Conservation (phyloP, 2,113 vertebrate species). For the Ascaphus truei region DNA sequence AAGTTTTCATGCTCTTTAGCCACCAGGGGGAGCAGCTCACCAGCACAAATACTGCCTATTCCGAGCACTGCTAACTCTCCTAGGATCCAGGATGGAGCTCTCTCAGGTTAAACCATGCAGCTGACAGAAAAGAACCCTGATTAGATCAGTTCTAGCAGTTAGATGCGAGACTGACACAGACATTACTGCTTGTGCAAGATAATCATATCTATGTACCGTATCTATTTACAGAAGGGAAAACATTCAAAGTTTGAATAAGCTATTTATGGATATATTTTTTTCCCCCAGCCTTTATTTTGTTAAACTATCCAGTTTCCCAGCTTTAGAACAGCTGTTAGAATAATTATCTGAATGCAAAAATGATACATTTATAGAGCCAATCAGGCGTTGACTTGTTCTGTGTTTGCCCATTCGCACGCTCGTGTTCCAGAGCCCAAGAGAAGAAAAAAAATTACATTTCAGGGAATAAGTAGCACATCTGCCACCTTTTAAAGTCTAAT, state of each 20-base stretch:
- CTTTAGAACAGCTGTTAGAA: slow-evolving; percentile 46
- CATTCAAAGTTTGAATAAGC: slow-evolving; percentile 20
- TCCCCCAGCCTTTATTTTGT: slow-evolving; percentile 45
- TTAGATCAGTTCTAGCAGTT: slow-evolving; percentile 55
- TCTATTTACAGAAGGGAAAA: slow-evolving; percentile 37
- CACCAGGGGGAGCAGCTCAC: slow-evolving; percentile 77
- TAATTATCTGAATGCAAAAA: slow-evolving; percentile 59
- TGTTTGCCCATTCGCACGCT: background rate
- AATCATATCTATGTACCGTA: slow-evolving; percentile 36
- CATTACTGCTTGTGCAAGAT: slow-evolving; percentile 52
- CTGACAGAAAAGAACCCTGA: slow-evolving; percentile 58
- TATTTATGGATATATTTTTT: slow-evolving; percentile 24
- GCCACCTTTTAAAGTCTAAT: background rate
- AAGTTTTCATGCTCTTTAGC: too few relatives aligned
- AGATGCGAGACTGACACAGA: slow-evolving; percentile 52
- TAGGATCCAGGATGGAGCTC: slow-evolving; percentile 50
- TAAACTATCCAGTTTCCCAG: slow-evolving; percentile 45
- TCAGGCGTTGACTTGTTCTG: background rate
- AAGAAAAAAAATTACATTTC: too few relatives aligned
- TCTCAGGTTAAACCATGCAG: slow-evolving; percentile 55
- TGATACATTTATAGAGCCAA: slow-evolving; percentile 31
- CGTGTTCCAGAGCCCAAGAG: too few relatives aligned
- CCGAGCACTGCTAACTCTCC: slow-evolving; percentile 15
- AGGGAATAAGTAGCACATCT: background rate
- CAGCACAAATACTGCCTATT: slow-evolving; percentile 57